Base-by-base conservation (phyloP, 2,888 invertebrate genomes). In the Rotaria socialis region DNA sequence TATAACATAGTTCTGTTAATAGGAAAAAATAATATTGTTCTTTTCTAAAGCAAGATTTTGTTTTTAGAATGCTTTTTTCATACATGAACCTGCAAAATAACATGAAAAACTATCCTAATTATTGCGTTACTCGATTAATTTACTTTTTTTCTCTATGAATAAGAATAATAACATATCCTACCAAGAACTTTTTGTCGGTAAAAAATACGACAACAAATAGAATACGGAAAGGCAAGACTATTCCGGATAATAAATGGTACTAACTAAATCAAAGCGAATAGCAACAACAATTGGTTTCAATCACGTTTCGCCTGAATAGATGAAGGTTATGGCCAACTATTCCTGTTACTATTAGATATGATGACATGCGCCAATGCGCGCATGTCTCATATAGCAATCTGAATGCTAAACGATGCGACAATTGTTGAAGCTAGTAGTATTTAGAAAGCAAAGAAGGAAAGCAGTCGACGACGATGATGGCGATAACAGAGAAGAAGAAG, bases 321-420 rank as follows among this genome's bases (percentile, higher is more conserved):
- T 6, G 35, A 67, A 41, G 14, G 35, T 41, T 67, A 67, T 14
- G 6, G 8, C 56, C 24, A 67, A 67, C 35, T 35, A 35, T 35
- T 35, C 7, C 27, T 67, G 35, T 67, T 67, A 27, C 3, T 67
- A 35, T 19, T 16, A 3, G 67, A 19, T 16, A 35, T 14, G 67
- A 67, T 67, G 35, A 67, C 16, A 67, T 67, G 67, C 35, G 35
- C 35, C 19, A 16, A 67, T 27, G n/a, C 35, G 67, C 8, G 14
- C 67, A 35, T 67, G 27, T 67, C 35, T 67, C 35, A 67, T 41
- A 67, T 35, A 24, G 67, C 35, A 41, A 16, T 67, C 35, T 19
- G 67, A 67, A 67, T 67, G 27, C 67, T 67, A 67, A 67, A 67
- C 67, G 67, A 67, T 67, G 67, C 67, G 67, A 67, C 35, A 67